Percentiles rank a stretch among this genome's conserved stretches.
phyloP scores from a whole-genome alignment of 2,113 vertebrate genomes.

The Podarcis muralis region DNA sequence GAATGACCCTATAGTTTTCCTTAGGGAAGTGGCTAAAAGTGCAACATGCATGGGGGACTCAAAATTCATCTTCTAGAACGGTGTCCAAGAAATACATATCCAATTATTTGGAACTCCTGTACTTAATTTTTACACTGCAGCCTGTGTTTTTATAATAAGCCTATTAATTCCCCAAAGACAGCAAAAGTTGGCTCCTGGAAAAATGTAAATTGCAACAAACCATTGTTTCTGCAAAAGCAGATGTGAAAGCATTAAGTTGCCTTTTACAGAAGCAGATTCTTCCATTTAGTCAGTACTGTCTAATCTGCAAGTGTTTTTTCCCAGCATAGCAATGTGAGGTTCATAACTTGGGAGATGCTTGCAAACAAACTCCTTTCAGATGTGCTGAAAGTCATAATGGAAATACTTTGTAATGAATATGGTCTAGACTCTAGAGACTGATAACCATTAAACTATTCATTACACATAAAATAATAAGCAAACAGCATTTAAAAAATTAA shows the following conservation, averaged over 20 bases:
- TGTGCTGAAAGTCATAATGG: neutral
- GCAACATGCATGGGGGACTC: neutral
- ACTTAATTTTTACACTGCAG: neutral
- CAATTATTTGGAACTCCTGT: neutral
- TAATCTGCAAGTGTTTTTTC: neutral
- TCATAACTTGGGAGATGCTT: too few relatives aligned
- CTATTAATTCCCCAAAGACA: neutral
- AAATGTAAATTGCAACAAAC: neutral
- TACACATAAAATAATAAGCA: neutral
- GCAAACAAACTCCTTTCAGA: neutral
- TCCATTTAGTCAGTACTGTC: neutral
- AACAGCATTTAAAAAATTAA: neutral
- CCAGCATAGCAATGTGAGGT: too few relatives aligned
- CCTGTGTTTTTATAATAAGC: neutral
- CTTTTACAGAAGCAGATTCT: neutral
- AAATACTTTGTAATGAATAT: neutral
- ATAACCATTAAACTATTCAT: neutral
- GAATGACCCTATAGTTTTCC: neutral
- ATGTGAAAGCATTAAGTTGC: neutral
- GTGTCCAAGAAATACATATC: neutral
- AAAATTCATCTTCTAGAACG: neutral
- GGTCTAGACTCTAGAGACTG: neutral
- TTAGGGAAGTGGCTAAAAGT: neutral
- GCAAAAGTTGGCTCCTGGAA: neutral
- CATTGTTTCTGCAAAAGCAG: neutral